Evolutionary conservation across 2,888 invertebrate species (phyloP).

Genomic region (Dioctria rufipes): DNA sequence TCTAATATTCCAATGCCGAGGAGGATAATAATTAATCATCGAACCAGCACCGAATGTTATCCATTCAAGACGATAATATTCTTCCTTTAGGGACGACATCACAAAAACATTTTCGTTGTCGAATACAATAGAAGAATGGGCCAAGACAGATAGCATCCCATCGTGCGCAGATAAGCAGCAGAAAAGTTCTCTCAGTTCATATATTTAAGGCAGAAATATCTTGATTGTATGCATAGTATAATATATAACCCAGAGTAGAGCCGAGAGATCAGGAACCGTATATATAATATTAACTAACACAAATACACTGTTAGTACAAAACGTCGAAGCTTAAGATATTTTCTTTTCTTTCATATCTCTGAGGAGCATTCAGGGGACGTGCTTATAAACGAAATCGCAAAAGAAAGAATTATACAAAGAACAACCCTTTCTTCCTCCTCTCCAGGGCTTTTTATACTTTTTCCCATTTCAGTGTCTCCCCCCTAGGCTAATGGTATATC

Average conservation of each 20-base stretch:
- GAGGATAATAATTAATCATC: no score
- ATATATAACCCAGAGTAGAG: no score
- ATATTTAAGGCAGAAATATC: constrained; percentile 2
- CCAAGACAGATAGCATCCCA: constrained; percentile 43
- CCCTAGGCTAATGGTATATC: not conserved
- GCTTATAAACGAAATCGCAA: constrained; percentile 38
- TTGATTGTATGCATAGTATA: not conserved
- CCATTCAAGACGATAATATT: no score
- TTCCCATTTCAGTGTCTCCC: constrained; percentile 5
- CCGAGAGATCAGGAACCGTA: no score
- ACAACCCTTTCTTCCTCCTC: constrained; percentile 31
- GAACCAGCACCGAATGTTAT: no score
- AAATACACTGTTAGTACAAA: constrained; percentile 29
- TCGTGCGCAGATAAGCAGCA: constrained; percentile 39
- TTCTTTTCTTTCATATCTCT: constrained; percentile 42
- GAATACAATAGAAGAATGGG: constrained; percentile 42
- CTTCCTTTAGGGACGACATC: not conserved
- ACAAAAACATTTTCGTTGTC: constrained; percentile 47
- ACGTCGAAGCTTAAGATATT: constrained; percentile 45
- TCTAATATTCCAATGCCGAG: no score
- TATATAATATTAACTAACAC: not conserved
- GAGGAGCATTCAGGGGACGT: constrained; percentile 41
- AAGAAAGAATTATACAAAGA: constrained; percentile 41
- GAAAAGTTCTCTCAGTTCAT: constrained; percentile 11
- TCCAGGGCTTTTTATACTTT: constrained; percentile 32